A percentile compares a stretch with the other conserved stretches of the same genome.
phyloP scores from a whole-genome alignment of 2,888 invertebrate genomes.

The Epicampocera succincta region DNA sequence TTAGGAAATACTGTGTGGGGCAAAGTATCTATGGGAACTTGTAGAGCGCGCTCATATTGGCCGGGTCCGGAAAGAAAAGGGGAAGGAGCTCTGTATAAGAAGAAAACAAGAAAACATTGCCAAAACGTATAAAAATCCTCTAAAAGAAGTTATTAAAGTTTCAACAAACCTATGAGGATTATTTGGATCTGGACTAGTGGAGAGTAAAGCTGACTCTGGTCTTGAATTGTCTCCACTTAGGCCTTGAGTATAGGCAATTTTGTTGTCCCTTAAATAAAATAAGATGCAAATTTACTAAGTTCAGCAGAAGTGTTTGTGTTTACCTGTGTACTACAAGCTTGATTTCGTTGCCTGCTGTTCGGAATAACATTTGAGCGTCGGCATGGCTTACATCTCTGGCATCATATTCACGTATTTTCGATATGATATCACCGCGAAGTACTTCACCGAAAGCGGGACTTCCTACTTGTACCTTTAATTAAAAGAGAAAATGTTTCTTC shows the following conservation, averaged over 20 bases:
- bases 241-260: constrained; percentile 81
- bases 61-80: constrained; percentile 84
- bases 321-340: constrained; percentile 92
- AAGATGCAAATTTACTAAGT: neutral
- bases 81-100: constrained; percentile 81
- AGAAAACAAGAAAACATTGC: constrained; percentile 6
- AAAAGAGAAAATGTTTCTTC: neutral
- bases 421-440: constrained; percentile 93
- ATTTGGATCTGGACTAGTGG: constrained; percentile 73
- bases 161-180: constrained; percentile 82
- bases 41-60: constrained; percentile 79
- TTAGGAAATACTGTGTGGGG: constrained; percentile 84
- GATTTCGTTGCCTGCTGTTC: constrained; percentile 90
- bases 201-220: constrained; percentile 81
- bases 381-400: constrained; percentile 93
- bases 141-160: neutral
- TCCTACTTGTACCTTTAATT: constrained; percentile 89
- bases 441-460: constrained; percentile 93
- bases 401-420: constrained; percentile 94
- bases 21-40: constrained; percentile 80
- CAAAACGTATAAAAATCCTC: neutral
- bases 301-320: neutral
- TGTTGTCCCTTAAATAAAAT: constrained; percentile 78
- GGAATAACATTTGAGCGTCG: constrained; percentile 94
- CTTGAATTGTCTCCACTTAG: constrained; percentile 83